phyloP scores from a whole-genome alignment of 2,888 invertebrate species.

The Trissolcus japonicus region DNA sequence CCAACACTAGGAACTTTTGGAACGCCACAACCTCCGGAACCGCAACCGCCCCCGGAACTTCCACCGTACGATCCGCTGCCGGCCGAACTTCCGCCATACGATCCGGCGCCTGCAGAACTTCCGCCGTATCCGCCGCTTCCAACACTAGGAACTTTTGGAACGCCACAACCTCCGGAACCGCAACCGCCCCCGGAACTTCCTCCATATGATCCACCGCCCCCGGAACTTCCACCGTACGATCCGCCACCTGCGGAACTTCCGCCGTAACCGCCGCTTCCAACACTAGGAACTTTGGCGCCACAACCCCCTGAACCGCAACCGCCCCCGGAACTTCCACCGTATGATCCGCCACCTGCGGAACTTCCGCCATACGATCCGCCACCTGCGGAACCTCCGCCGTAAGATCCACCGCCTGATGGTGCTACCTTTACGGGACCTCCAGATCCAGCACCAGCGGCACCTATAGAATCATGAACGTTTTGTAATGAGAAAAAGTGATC shows the following conservation, averaged over 20 bases:
- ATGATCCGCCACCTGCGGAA: constrained; percentile 3
- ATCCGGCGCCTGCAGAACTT: constrained; percentile 6
- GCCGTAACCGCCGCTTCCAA: constrained; percentile 8
- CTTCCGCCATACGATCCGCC: not conserved
- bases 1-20: not conserved
- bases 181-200: not conserved
- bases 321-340: constrained; percentile 18
- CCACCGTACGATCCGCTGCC: constrained; percentile 4
- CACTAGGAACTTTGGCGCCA: not conserved
- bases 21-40: not conserved
- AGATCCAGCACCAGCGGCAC: too few relatives aligned
- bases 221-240: constrained; percentile 2
- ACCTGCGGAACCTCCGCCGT: constrained; percentile 15
- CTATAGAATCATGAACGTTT: too few relatives aligned
- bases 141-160: not conserved
- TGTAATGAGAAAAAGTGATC: too few relatives aligned
- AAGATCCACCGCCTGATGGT: not conserved
- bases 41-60: constrained; percentile 11
- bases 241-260: not conserved
- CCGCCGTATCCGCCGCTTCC: constrained; percentile 3
- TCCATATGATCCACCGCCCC: not conserved
- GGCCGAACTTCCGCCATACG: not conserved
- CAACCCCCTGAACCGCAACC: not conserved
- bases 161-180: constrained; percentile 9
- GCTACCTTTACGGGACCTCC: too few relatives aligned